Evolutionary conservation across 1,140 invertebrate species (phyloP).

Genomic region (Epicauta chinensis): DNA sequence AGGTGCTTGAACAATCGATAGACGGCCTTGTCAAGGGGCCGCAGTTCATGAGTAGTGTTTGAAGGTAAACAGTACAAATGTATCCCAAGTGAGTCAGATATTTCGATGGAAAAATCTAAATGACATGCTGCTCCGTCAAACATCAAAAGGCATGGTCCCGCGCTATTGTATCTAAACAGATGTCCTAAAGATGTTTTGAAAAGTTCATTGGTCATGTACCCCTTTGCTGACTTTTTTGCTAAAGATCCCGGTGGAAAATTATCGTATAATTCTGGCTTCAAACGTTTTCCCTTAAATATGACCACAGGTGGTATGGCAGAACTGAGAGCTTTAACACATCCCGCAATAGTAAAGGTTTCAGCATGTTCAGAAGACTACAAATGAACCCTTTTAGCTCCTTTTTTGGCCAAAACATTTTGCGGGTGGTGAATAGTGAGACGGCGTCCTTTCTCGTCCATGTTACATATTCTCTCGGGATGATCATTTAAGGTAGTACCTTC

Average conservation of each 20-base stretch:
- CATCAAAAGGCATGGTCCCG: conserved; percentile 34
- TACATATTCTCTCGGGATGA: conserved; percentile 37
- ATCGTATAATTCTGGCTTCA: conserved; percentile 30
- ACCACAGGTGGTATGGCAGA: conserved; percentile 37
- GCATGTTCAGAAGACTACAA: conserved; percentile 33
- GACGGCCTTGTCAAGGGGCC: conserved; percentile 40
- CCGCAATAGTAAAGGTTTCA: conserved; percentile 38
- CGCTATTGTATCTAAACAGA: conserved; percentile 32
- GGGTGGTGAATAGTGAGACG: conserved; percentile 38
- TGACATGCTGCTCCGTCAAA: conserved; percentile 41
- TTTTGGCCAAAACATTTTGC: conserved; percentile 31
- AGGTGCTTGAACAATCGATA: conserved; percentile 32
- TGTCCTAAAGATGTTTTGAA: conserved; percentile 41
- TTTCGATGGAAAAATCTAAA: conserved; percentile 31
- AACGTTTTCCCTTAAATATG: conserved; percentile 39
- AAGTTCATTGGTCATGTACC: conserved; percentile 36
- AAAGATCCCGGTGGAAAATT: conserved; percentile 33
- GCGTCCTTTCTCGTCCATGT: conserved; percentile 44
- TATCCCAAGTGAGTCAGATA: conserved; percentile 35
- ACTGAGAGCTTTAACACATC: conserved; percentile 38
- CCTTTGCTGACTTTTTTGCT: conserved; percentile 37
- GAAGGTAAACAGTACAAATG: conserved; percentile 38
- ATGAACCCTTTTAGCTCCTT: conserved; percentile 33
- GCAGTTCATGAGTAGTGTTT: conserved; percentile 42
- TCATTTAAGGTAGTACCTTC: no score